Evolutionary conservation across 2,797 vertebrate species (phyloP).

Genomic region (Labeo calbasu): DNA sequence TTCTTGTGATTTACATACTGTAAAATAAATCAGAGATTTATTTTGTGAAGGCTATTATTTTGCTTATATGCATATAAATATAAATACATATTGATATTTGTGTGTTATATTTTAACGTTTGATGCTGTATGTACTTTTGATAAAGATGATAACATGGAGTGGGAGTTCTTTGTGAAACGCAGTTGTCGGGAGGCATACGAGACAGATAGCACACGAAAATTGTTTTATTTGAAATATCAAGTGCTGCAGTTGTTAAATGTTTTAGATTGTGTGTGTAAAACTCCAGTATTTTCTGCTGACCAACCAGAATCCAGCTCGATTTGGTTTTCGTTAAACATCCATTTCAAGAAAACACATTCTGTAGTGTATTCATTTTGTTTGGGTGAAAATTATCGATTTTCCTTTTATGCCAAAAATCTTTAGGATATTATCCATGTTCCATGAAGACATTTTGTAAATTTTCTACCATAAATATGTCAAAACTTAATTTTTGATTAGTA

Average conservation of each 20-base stretch:
- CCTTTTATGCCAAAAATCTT: too few relatives aligned
- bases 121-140: conserved; percentile 72
- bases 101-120: conserved; percentile 72
- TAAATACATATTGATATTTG: conserved; percentile 69
- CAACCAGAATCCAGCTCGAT: conserved; percentile 58
- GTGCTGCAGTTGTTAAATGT: conserved; percentile 67
- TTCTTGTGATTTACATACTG: conserved; percentile 75
- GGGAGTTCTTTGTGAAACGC: conserved; percentile 61
- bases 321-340: not conserved
- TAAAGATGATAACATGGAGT: conserved; percentile 57
- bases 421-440: too few relatives aligned
- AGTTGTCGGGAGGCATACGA: conserved; percentile 57
- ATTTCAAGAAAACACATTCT: not conserved
- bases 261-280: conserved; percentile 63
- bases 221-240: conserved; percentile 68
- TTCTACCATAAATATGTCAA: too few relatives aligned
- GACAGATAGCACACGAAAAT: conserved; percentile 63
- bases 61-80: conserved; percentile 62
- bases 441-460: too few relatives aligned
- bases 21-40: conserved; percentile 80
- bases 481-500: too few relatives aligned
- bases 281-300: conserved; percentile 60
- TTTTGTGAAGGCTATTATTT: conserved; percentile 81
- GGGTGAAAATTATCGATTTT: too few relatives aligned
- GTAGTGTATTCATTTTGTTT: too few relatives aligned